Percentiles rank a stretch among this genome's conserved stretches.
Conservation (phyloP, 2,888 invertebrate genomes). For the Zaprionus bogoriensis region DNA sequence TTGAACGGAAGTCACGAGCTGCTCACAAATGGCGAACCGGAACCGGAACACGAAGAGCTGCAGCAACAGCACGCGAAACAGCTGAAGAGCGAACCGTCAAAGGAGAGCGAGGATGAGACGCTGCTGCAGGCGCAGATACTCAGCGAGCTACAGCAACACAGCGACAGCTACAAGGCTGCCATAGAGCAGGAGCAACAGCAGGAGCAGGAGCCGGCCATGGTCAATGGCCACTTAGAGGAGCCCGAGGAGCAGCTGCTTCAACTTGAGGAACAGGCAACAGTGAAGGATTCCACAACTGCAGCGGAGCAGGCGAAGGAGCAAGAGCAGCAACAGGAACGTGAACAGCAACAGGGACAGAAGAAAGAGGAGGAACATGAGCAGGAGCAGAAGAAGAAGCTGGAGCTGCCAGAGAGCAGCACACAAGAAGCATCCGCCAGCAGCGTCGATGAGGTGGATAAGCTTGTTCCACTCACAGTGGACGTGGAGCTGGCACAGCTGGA, state of each 20-base stretch:
- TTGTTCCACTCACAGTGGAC: slow-evolving; percentile 32
- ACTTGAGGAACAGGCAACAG: slow-evolving; percentile 12
- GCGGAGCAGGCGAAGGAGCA: too few species aligned
- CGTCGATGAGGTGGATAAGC: slow-evolving; percentile 52
- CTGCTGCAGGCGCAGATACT: slow-evolving; percentile 76
- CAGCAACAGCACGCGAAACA: slow-evolving; percentile 23
- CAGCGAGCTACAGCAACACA: slow-evolving; percentile 73
- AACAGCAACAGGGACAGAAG: slow-evolving; percentile 13
- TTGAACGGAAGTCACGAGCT: slow-evolving; percentile 48
- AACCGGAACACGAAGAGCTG: slow-evolving; percentile 16
- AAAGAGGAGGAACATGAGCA: not conserved
- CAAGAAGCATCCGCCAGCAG: not conserved
- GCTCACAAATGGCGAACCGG: slow-evolving; percentile 61
- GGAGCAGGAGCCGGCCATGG: slow-evolving; percentile 16
- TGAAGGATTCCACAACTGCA: not conserved
- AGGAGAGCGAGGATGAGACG: slow-evolving; percentile 40
- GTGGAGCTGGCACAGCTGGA: slow-evolving; percentile 50
- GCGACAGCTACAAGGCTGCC: slow-evolving; percentile 34
- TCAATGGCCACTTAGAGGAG: slow-evolving; percentile 51
- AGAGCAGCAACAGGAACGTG: not conserved
- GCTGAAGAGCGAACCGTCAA: not conserved
- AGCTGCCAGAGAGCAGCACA: not conserved
- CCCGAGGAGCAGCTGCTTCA: slow-evolving; percentile 38
- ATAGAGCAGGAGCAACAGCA: not conserved
- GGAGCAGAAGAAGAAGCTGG: not conserved